Conservation (phyloP, 2,888 invertebrate genomes). For the Hydrotaea cyrtoneurina region DNA sequence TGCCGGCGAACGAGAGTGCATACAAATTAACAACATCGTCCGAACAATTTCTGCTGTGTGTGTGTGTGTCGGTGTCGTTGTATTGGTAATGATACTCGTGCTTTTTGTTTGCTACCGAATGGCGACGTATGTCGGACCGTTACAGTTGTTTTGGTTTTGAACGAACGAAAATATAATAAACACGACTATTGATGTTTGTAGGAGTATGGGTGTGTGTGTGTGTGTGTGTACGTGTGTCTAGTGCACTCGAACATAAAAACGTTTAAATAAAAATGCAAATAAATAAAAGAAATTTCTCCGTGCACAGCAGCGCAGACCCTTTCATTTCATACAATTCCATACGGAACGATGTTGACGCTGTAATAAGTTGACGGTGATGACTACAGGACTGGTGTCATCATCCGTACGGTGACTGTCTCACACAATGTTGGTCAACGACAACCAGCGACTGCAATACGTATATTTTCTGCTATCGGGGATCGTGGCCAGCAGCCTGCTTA, state of each 20-base stretch:
- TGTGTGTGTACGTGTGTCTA: neutral
- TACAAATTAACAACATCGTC: neutral
- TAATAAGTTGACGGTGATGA: neutral
- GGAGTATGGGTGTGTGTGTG: neutral
- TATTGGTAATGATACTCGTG: too few species aligned
- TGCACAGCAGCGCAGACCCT: neutral
- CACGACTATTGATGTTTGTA: neutral
- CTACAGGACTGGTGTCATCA: neutral
- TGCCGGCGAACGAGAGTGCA: too few species aligned
- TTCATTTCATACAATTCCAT: neutral
- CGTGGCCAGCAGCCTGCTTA: constrained; percentile 76
- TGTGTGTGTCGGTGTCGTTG: neutral
- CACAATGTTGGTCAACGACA: constrained; percentile 67
- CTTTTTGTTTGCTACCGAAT: neutral
- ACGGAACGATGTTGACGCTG: neutral
- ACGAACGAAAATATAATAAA: constrained; percentile 2
- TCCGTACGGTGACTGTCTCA: neutral
- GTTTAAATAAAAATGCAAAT: neutral
- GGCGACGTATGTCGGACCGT: neutral
- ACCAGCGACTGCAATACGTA: constrained; percentile 76
- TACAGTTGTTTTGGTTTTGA: neutral
- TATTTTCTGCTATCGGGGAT: constrained; percentile 77
- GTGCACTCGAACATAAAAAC: neutral
- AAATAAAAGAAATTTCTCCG: neutral
- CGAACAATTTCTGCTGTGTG: neutral